A percentile compares a stretch with the other conserved stretches of the same genome.
Conservation (phyloP, 2,797 vertebrate species). For the Propithecus deckenii region DNA sequence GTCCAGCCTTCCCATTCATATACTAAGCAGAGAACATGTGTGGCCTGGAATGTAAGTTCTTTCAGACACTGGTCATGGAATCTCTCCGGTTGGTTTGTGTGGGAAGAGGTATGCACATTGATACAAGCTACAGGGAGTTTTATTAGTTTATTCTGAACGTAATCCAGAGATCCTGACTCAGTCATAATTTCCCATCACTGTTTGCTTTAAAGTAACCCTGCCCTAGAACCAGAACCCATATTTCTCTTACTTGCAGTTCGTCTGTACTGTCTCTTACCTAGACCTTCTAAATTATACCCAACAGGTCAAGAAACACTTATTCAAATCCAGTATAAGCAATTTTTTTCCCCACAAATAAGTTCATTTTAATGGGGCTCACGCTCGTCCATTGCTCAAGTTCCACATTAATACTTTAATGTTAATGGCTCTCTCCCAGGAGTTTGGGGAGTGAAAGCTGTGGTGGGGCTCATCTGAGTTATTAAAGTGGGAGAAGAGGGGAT, state of each 20-base stretch:
- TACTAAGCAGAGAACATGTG: neutral
- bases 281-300: constrained; percentile 73
- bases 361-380: neutral
- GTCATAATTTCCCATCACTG: constrained; percentile 29
- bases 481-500: neutral
- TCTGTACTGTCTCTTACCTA: constrained; percentile 71
- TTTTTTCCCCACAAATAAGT: neutral
- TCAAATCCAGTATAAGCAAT: neutral
- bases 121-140: neutral
- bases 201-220: constrained; percentile 5
- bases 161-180: constrained; percentile 37
- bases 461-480: neutral
- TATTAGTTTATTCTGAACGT: constrained; percentile 51
- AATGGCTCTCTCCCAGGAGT: neutral
- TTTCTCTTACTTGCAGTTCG: constrained; percentile 75
- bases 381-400: neutral
- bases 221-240: constrained; percentile 37
- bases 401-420: neutral
- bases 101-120: neutral
- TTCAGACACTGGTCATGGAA: constrained; percentile 14
- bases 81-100: constrained; percentile 19
- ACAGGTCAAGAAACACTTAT: constrained; percentile 68
- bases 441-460: neutral
- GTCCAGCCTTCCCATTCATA: neutral
- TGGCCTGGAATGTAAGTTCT: neutral